Evolutionary conservation across 2,888 invertebrate species (phyloP), one percentile per base, ranked within the genome.

Genomic region (Caradrina kadenii): DNA sequence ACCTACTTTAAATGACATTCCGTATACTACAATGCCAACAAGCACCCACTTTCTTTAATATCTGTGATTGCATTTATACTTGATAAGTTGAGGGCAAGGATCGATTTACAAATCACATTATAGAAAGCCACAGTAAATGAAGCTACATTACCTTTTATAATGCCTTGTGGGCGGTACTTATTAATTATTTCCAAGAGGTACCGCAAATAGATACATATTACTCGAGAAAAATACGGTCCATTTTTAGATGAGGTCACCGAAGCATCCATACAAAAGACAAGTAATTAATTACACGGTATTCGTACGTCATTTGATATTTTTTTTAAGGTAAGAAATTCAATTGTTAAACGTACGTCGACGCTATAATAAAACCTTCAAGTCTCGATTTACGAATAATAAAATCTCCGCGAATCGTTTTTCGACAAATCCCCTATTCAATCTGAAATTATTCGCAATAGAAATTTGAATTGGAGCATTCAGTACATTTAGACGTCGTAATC

Each of bases 391-490:
- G 85, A 84, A 88, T 87, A 89, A 89, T 87, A 88, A 88, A 88
- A 88, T 85, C 82, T 80, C 76, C 75, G 76, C 80, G 84, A 87
- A 88, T 87, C 87, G 87, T 85, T 88, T 86, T 80, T 76, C 82
- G 75, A 52, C 83, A 80, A 86, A 88, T 87, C 82, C 49, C 55
- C 82, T 84, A 89, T 90, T 89, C 83, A 86, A 88, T 87, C 79
- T 77, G 73, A 84, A 87, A 88, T 90, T 87, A 87, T 87, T 84
- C 77, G 85, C 84, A 87, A 90, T 86, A 86, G 84, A 89, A 90
- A 87, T 89, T 87, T 86, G 86, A 87, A 88, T 87, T 78, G 83
- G 70, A 83, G 75, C 69, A 82, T 86, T 83, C 78, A 80, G 83
- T 86, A 86, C 82, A 84, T 87, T 88, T 85, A 79, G 84, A 83